Evolutionary conservation across 2,113 vertebrate species (phyloP).

Genomic region (Oreochromis niloticus): DNA sequence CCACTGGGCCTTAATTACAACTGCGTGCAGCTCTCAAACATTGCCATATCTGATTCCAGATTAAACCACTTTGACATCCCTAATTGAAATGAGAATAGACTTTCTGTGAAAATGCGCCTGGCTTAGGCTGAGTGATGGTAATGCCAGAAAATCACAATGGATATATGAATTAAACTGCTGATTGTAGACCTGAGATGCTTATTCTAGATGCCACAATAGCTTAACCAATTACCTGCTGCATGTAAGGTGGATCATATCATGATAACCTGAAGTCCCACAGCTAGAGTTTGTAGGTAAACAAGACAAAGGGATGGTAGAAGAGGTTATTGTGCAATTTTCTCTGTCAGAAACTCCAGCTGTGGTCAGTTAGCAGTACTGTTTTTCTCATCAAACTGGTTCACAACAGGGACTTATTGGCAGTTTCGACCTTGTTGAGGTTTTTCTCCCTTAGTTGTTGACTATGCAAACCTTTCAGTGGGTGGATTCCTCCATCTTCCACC

Average conservation of each 20-base stretch:
- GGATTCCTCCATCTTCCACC: constrained; percentile 11
- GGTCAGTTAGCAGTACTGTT: constrained; percentile 12
- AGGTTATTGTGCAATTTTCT: constrained; percentile 11
- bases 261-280: constrained; percentile 10
- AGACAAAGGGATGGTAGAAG: background rate
- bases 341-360: background rate
- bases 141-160: background rate
- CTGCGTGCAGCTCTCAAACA: background rate
- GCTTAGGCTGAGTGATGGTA: background rate
- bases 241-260: background rate
- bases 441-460: background rate
- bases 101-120: constrained; percentile 5
- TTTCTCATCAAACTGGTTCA: constrained; percentile 19
- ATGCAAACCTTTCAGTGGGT: background rate
- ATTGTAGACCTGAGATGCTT: background rate
- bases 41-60: constrained; percentile 41
- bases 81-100: constrained; percentile 39
- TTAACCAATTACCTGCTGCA: constrained; percentile 36
- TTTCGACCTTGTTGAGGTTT: background rate
- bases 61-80: constrained; percentile 36
- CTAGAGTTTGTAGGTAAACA: background rate
- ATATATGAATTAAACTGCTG: background rate
- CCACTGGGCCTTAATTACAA: constrained; percentile 50
- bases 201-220: background rate
- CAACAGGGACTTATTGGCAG: constrained; percentile 5